These are phyloP conservation scores for Drosophila navojoa DNA, from an alignment of 1,140 invertebrate species.

Conservation along the genomic window DNA sequence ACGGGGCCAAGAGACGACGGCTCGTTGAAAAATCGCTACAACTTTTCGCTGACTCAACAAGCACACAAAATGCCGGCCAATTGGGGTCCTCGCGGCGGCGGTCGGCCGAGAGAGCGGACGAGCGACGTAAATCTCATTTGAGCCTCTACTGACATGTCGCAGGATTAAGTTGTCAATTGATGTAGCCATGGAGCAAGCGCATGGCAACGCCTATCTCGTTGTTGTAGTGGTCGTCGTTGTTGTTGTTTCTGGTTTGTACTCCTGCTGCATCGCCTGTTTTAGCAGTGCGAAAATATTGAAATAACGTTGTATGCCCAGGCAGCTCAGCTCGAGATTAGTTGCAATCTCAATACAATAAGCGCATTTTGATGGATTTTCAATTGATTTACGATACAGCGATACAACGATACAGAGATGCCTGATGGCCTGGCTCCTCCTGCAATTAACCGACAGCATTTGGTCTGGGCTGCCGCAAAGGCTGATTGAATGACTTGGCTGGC, in stretches of 20 bases:
- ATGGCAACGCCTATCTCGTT: constrained; percentile 3
- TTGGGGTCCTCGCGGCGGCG: constrained; percentile 8
- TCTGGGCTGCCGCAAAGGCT: constrained; percentile 35
- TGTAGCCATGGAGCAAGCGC: constrained; percentile 27
- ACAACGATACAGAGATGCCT: constrained; percentile 4
- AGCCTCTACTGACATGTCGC: constrained; percentile 79
- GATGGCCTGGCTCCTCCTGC: constrained; percentile 29
- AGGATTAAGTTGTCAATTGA: constrained; percentile 82
- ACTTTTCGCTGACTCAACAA: constrained; percentile 39
- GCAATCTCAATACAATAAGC: constrained; percentile 79
- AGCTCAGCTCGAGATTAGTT: constrained; percentile 60
- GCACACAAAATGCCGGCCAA: constrained; percentile 28
- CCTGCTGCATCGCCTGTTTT: constrained; percentile 33
- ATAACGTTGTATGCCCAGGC: constrained; percentile 53
- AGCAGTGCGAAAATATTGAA: constrained; percentile 76
- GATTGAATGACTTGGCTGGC: constrained; percentile 49
- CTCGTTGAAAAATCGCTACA: constrained; percentile 50
- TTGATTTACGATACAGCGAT: constrained; percentile 71
- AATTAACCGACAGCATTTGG: constrained; percentile 72
- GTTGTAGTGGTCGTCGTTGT: constrained; percentile 1
- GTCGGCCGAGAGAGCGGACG: constrained; percentile 1
- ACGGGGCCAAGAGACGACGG: constrained; percentile 41
- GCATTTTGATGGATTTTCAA: constrained; percentile 79
- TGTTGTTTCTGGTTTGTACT: not conserved
- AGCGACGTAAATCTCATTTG: constrained; percentile 74